phyloP scores from a whole-genome alignment of 1,140 invertebrate species.

The Meloidogyne chitwoodi region DNA sequence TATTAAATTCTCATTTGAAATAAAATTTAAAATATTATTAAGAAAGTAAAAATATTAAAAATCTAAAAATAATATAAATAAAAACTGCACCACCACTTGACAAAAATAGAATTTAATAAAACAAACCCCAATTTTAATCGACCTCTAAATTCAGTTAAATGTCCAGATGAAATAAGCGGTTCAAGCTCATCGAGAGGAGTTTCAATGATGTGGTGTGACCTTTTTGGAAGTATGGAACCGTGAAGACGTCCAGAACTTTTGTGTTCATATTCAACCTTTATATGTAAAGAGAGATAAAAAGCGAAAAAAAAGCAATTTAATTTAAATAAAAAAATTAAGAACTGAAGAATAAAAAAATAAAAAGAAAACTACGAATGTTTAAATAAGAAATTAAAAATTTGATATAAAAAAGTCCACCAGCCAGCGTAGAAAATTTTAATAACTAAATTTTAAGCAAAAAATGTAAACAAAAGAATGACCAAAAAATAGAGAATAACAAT shows the following conservation, averaged over 20 bases:
- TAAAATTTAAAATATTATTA: background rate
- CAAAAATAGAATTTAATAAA: background rate
- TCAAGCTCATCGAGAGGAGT: background rate
- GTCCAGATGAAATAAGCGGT: background rate
- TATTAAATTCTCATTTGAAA: too few relatives aligned
- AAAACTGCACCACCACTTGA: background rate
- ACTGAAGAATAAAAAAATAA: background rate
- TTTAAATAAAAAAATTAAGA: background rate
- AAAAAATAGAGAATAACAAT: background rate
- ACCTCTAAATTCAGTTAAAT: background rate
- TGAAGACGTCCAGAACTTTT: conserved; percentile 1
- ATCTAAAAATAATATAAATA: background rate
- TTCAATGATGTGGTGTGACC: background rate
- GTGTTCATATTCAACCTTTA: conserved; percentile 8
- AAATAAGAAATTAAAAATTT: too few relatives aligned
- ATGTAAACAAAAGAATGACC: background rate
- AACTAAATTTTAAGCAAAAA: background rate
- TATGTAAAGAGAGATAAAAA: background rate
- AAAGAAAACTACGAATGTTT: too few relatives aligned
- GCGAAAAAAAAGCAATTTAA: background rate
- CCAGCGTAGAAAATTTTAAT: too few relatives aligned
- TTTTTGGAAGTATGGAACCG: background rate
- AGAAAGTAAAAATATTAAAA: background rate
- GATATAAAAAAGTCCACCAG: too few relatives aligned
- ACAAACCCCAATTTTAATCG: conserved; percentile 7